phyloP scores from a whole-genome alignment of 2,113 vertebrate genomes.

The Lonchura striata region DNA sequence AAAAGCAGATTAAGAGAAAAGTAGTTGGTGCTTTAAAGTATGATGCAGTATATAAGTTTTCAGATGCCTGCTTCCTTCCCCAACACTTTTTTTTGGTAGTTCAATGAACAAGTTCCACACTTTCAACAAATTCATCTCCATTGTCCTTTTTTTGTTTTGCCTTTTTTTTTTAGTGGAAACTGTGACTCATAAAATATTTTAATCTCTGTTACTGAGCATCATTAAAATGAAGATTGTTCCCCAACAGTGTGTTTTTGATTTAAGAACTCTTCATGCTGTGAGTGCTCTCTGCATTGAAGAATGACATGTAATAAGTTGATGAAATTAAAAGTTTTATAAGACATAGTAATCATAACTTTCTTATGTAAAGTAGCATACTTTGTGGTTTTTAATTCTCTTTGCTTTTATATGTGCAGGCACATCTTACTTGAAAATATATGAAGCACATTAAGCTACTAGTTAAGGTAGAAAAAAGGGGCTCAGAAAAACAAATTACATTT shows the following conservation, averaged over 20 bases:
- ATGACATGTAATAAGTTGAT: conserved; percentile 17
- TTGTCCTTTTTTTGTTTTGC: background rate
- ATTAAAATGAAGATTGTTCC: conserved; percentile 53
- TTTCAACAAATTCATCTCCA: background rate
- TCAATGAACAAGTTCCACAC: background rate
- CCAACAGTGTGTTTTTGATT: conserved; percentile 23
- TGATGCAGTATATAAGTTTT: background rate
- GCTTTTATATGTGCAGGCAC: background rate
- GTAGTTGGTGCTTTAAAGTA: background rate
- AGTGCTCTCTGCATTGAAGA: conserved; percentile 7
- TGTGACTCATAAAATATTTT: conserved; percentile 46
- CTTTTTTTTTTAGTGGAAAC: background rate
- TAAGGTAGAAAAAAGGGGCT: background rate
- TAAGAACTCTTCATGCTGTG: conserved; percentile 35
- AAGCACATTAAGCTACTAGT: background rate
- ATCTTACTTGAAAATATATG: background rate
- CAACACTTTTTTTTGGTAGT: background rate
- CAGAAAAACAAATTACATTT: background rate
- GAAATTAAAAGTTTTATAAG: conserved; percentile 32
- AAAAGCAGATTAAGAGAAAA: conserved; percentile 37
- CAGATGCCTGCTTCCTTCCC: background rate
- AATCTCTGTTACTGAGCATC: conserved; percentile 35
- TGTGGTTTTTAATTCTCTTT: background rate
- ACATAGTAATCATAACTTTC: background rate
- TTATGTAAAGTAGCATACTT: background rate